These are phyloP conservation scores for Drosophila austrosaltans DNA, from an alignment of 2,888 invertebrate species.

Conservation along the genomic window DNA sequence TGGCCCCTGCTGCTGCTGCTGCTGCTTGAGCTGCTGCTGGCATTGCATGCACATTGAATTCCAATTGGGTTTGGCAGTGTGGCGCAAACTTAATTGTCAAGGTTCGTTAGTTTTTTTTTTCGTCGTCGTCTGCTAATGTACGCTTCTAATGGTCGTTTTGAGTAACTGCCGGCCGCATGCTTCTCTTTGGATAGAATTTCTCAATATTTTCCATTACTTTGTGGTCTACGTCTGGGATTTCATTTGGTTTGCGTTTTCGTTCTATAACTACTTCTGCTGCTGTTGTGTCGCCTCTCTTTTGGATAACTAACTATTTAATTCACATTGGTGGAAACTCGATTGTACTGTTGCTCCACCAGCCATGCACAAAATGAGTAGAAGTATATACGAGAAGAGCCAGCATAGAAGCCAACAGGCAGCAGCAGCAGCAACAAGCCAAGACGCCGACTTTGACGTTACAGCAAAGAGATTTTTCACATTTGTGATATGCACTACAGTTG, in stretches of 20 bases:
- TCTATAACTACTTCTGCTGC: slow-evolving; percentile 11
- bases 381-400: neutral
- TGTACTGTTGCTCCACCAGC: slow-evolving; percentile 61
- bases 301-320: slow-evolving; percentile 76
- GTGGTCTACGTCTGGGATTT: slow-evolving; percentile 74
- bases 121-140: slow-evolving; percentile 64
- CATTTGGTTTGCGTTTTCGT: slow-evolving; percentile 45
- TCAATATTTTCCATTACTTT: slow-evolving; percentile 75
- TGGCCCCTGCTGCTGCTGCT: slow-evolving; percentile 40
- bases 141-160: slow-evolving; percentile 75
- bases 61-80: slow-evolving; percentile 76
- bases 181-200: slow-evolving; percentile 64
- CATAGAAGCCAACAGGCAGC: slow-evolving; percentile 14
- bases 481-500: slow-evolving; percentile 61
- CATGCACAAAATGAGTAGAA: slow-evolving; percentile 59
- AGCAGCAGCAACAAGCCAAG: slow-evolving; percentile 23
- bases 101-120: slow-evolving; percentile 72
- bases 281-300: slow-evolving; percentile 71
- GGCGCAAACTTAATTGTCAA: slow-evolving; percentile 77
- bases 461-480: slow-evolving; percentile 55
- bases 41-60: slow-evolving; percentile 74
- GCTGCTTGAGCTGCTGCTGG: slow-evolving; percentile 26
- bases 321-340: slow-evolving; percentile 77
- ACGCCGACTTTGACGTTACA: slow-evolving; percentile 39
- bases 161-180: slow-evolving; percentile 63